Evolutionary conservation across 1,140 invertebrate species (phyloP).

Genomic region (Sipha flava): DNA sequence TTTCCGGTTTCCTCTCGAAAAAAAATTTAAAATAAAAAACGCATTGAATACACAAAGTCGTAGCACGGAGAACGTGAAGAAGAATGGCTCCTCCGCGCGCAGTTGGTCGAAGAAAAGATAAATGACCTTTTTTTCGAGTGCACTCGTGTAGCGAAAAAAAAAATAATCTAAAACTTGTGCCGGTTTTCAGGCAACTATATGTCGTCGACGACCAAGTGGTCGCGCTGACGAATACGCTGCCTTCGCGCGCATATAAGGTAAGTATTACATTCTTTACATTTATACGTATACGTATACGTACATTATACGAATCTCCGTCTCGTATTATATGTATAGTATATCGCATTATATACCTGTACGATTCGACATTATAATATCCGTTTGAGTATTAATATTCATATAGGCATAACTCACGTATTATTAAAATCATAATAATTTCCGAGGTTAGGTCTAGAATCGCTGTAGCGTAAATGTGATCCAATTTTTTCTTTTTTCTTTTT

Average conservation of each 20-base stretch:
- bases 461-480: not conserved
- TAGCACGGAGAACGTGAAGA: not conserved
- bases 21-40: not conserved
- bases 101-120: conserved; percentile 24
- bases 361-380: too few species aligned
- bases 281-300: too few species aligned
- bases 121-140: conserved; percentile 28
- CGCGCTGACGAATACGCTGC: not conserved
- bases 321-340: too few species aligned
- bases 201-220: not conserved
- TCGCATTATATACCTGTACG: too few species aligned
- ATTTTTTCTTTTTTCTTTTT: not conserved
- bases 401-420: too few species aligned
- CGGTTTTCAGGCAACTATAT: not conserved
- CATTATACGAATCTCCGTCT: too few species aligned
- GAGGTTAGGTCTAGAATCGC: not conserved
- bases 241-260: too few species aligned
- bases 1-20: conserved; percentile 14
- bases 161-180: conserved; percentile 10
- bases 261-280: too few species aligned
- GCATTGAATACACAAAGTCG: not conserved
- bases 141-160: not conserved
- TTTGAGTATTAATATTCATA: too few species aligned
- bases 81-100: not conserved
- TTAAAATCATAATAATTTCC: not conserved